Conservation (phyloP, 2,113 vertebrate species). For the Lonchura striata region DNA sequence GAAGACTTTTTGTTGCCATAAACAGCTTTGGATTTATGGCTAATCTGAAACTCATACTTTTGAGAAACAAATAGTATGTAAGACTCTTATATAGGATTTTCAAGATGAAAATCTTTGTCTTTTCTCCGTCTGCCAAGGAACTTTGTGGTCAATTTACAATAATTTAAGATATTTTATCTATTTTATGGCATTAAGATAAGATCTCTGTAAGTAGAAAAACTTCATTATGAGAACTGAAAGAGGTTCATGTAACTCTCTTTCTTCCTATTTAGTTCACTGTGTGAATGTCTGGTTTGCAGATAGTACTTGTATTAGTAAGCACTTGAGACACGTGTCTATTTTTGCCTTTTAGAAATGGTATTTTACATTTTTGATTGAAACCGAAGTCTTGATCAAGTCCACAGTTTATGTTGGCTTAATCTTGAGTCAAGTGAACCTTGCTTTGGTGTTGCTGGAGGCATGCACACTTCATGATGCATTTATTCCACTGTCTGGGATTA, state of each 20-base stretch:
- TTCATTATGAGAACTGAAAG: background rate
- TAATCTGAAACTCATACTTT: background rate
- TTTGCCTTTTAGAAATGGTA: background rate
- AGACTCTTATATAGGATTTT: background rate
- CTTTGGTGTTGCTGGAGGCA: background rate
- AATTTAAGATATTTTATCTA: background rate
- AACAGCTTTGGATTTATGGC: background rate
- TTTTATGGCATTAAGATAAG: background rate
- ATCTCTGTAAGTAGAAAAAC: background rate
- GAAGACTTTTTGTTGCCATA: background rate
- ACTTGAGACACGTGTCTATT: background rate
- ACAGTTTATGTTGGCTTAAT: background rate
- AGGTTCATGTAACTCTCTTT: background rate
- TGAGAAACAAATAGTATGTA: background rate
- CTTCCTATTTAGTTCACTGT: background rate
- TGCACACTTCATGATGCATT: background rate
- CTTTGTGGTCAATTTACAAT: background rate
- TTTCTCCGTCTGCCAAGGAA: background rate
- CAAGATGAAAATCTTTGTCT: background rate
- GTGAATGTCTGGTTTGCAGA: background rate
- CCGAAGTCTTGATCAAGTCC: background rate
- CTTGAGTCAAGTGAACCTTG: background rate
- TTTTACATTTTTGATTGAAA: background rate
- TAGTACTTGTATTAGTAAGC: background rate
- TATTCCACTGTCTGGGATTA: background rate